Evolutionary conservation across 2,113 vertebrate genomes (phyloP).

Genomic region (Paratilapia polleni): DNA sequence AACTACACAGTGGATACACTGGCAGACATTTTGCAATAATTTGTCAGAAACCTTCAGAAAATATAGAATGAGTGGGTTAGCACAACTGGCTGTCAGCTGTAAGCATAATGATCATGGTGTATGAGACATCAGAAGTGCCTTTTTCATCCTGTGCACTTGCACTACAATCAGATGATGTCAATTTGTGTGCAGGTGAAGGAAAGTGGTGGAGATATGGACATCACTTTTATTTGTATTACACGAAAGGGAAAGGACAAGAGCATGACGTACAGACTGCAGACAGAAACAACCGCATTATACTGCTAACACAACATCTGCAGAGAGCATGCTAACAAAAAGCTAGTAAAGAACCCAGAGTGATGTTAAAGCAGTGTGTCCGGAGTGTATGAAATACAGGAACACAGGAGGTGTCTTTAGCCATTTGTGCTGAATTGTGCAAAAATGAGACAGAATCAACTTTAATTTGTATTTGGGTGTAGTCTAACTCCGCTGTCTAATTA

Average conservation of each 20-base stretch:
- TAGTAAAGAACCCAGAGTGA: not conserved
- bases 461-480: not conserved
- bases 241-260: too few relatives aligned
- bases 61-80: not conserved
- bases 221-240: too few relatives aligned
- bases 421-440: not conserved
- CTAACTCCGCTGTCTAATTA: not conserved
- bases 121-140: not conserved
- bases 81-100: not conserved
- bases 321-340: not conserved
- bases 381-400: not conserved
- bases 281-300: too few relatives aligned
- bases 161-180: not conserved
- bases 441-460: not conserved
- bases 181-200: not conserved
- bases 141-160: not conserved
- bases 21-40: not conserved
- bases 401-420: not conserved
- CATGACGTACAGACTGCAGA: too few relatives aligned
- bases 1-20: not conserved
- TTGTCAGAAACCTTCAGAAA: not conserved
- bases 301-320: too few relatives aligned
- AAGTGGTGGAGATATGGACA: not conserved
- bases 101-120: not conserved
- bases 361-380: not conserved